Conservation (phyloP, 2,113 vertebrate genomes). For the Gymnorhina tibicen region DNA sequence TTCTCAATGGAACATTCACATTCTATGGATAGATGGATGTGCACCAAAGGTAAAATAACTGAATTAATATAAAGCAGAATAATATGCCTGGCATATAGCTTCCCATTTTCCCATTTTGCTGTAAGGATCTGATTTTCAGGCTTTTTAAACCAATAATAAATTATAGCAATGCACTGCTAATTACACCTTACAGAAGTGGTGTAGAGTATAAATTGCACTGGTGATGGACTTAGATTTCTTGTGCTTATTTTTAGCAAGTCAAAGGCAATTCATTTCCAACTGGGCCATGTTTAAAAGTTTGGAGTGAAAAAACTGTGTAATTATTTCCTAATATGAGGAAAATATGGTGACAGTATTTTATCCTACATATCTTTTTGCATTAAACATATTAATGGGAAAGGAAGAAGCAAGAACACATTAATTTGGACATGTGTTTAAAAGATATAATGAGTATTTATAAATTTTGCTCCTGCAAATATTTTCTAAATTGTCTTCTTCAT, state of each 20-base stretch:
- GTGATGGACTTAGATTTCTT: slow-evolving; percentile 46
- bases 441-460: neutral
- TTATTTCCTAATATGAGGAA: neutral
- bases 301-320: neutral
- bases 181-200: slow-evolving; percentile 60
- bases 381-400: neutral
- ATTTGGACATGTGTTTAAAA: neutral
- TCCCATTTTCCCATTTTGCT: slow-evolving; percentile 38
- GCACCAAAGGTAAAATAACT: slow-evolving; percentile 23
- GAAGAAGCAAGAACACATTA: neutral
- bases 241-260: slow-evolving; percentile 58
- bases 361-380: neutral
- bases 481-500: neutral
- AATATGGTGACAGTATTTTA: neutral
- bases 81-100: slow-evolving; percentile 17
- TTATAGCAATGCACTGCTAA: slow-evolving; percentile 67
- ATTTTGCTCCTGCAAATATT: neutral
- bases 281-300: slow-evolving; percentile 35
- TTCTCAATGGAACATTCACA: neutral
- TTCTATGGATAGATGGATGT: slow-evolving; percentile 8
- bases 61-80: slow-evolving; percentile 14
- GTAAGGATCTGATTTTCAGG: slow-evolving; percentile 50
- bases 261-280: slow-evolving; percentile 37
- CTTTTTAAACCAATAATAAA: slow-evolving; percentile 71
- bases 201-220: slow-evolving; percentile 48